Evolutionary conservation across 30 jellyfish, hydroid and myxozoan species (phyloP), one percentile per base, ranked within the genome.

Genomic region (Turritopsis rubra): DNA sequence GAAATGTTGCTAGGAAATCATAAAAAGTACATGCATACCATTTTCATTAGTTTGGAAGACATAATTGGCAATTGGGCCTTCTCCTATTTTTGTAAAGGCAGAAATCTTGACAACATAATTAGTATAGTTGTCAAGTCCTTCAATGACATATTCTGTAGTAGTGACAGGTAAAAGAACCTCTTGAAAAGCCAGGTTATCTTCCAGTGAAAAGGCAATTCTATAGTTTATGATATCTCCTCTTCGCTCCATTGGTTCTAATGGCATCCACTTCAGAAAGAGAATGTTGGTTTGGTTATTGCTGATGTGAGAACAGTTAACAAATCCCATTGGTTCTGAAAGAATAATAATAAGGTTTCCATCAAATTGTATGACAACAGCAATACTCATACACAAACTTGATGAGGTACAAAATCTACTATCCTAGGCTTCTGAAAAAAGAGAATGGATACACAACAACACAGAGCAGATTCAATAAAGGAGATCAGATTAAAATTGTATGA

Each of bases 261-360:
- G 31, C 30, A 27, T n/a, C 77, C 77, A 68, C 9, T 68, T 68
- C 28, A 68, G 19, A 68, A n/a, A 22, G 31, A 68, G 30, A 27
- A 23, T 68, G 28, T 68, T 27, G 28, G 77, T 68, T 68, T n/a
- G 16, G 21, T 68, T 68, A n/a, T 68, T 68, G 16, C 8, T 68
- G 28, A n/a, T 23, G 19, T 68, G 31, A 9, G 28, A 27, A 68
- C 28, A 27, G 77, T 68, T 68, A 16, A 68, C 77, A 17, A 68
- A 23, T n/a, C 77, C 77, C 16, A 68, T 68, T 68, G 77, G 77
- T n/a, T 27, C 77, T 68, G 28, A 68, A 68, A 68, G 19, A 27
- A n/a, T 22, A 68, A n/a, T 23, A 60, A 60, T 18, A 60, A 18
- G 21, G 19, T 60, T 0, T 60, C 21, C 21, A 60, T 60, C 0